Conservation (phyloP, 1,140 invertebrate species). For the Globodera ellingtonae region DNA sequence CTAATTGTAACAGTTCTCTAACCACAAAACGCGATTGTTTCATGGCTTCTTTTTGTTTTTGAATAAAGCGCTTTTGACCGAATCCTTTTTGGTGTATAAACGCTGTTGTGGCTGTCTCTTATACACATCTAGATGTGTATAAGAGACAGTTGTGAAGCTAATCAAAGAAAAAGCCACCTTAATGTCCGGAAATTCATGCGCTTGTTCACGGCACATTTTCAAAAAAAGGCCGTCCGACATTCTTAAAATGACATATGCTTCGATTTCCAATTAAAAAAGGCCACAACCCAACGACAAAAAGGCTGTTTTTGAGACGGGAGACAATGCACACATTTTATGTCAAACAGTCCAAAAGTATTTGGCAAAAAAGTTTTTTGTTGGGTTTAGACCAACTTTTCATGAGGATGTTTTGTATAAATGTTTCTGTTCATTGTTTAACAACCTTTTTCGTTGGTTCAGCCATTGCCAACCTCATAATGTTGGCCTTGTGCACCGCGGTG, state of each 20-base stretch:
- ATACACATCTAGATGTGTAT: too few relatives aligned
- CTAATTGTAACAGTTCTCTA: too few relatives aligned
- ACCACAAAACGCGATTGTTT: too few relatives aligned
- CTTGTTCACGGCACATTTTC: conserved; percentile 85
- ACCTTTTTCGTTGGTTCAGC: neutral
- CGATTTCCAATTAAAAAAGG: neutral
- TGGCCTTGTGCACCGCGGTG: conserved; percentile 99
- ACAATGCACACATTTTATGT: too few relatives aligned
- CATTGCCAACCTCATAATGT: conserved; percentile 82
- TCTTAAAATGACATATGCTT: conserved; percentile 78
- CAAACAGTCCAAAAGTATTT: too few relatives aligned
- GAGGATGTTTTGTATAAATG: too few relatives aligned
- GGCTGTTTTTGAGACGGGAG: too few relatives aligned
- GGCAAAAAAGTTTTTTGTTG: too few relatives aligned
- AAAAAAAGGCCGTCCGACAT: conserved; percentile 99
- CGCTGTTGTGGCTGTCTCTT: too few relatives aligned
- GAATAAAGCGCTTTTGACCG: neutral
- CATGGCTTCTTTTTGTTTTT: neutral
- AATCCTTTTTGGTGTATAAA: neutral
- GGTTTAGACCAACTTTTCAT: too few relatives aligned
- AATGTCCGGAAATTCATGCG: conserved; percentile 87
- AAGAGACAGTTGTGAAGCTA: too few relatives aligned
- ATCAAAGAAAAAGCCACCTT: conserved; percentile 66
- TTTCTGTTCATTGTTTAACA: too few relatives aligned
- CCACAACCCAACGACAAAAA: neutral